Base-by-base conservation (phyloP, 37 sponge, comb jelly and placozoan genomes). In the Axinella damicornis region DNA sequence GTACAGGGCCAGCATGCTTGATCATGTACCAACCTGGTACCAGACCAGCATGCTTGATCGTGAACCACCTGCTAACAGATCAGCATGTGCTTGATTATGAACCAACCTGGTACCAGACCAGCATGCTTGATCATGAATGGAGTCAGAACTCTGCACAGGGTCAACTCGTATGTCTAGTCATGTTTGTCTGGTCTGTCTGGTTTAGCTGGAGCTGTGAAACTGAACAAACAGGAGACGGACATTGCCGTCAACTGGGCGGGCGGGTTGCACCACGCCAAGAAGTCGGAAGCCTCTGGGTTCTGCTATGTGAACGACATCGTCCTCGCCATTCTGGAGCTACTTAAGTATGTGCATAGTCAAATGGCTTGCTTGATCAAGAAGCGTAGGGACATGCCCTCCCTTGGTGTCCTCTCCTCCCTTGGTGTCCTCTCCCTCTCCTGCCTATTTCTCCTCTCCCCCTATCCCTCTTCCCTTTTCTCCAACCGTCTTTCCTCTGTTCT, bases 301-400 rank as follows among this genome's bases (percentile, higher is more conserved):
- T 99, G 99, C 71, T 99, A 99, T 56, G 96, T 95, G 40, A 99
- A 99, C 57, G 99, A 99, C 84, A 99, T 99, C 56, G 99, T 99
- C 2, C 90, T 99, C 17, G 93, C 94, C 52, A 99, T 99, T 19
- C 85, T 99, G 65, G 99, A 99, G 84, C 94, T 99, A 22, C 90
- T 99, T 68, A 99, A 99, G 99, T 99, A 57, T 70, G 96, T 40
- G 96, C 97, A 97, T 72, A 95, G 90, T n/a, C n/a, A n/a, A 57
- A 97, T 97, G 5, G 85, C 96, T 57, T 96, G 96, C 83, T 70
- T 98, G 79, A 98, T 96, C 89, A 98, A 98, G 78, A 85, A 94
- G 70, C 90, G 95, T 78, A 86, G 97, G 6, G 99, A 98, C 83
- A 98, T 98, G n/a, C n/a, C n/a, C n/a, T n/a, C n/a, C n/a, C n/a